Conservation (phyloP, 1,140 invertebrate genomes). For the Monomorium pharaonis region DNA sequence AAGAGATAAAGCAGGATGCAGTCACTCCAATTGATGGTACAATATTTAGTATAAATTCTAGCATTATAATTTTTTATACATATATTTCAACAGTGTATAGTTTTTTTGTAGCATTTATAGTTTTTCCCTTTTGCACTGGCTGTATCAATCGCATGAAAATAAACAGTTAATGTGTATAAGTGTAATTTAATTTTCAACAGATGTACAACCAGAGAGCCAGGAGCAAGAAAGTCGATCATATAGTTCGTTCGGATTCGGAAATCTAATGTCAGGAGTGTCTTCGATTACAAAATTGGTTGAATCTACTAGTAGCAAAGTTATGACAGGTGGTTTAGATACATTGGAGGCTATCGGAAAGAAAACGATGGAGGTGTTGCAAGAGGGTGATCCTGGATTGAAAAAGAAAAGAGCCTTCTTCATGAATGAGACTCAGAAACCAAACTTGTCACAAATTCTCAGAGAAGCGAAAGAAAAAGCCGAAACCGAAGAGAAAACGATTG, state of each 20-base stretch:
- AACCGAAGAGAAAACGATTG: slow-evolving; percentile 87
- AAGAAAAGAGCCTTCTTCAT: slow-evolving; percentile 92
- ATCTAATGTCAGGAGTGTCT: slow-evolving; percentile 88
- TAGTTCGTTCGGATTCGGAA: slow-evolving; percentile 86
- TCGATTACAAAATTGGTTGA: slow-evolving; percentile 90
- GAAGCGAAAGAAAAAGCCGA: slow-evolving; percentile 94
- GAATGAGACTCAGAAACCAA: slow-evolving; percentile 84
- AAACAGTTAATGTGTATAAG: neutral
- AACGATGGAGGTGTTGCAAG: slow-evolving; percentile 96
- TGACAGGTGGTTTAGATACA: slow-evolving; percentile 94
- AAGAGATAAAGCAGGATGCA: slow-evolving; percentile 78
- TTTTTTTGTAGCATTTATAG: neutral
- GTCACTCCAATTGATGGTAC: slow-evolving; percentile 59
- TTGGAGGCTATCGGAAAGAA: slow-evolving; percentile 96
- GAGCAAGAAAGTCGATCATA: slow-evolving; percentile 64
- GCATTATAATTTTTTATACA: neutral
- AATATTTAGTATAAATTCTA: neutral
- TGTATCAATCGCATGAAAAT: neutral
- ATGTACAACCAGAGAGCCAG: slow-evolving; percentile 32
- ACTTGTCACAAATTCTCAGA: slow-evolving; percentile 88
- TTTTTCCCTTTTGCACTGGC: neutral
- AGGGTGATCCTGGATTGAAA: slow-evolving; percentile 94
- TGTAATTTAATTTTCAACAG: slow-evolving; percentile 55
- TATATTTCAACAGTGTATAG: neutral
- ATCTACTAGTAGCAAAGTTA: slow-evolving; percentile 91